Base-by-base conservation (phyloP, 1,140 invertebrate genomes). In the Tetraneura akinire region DNA sequence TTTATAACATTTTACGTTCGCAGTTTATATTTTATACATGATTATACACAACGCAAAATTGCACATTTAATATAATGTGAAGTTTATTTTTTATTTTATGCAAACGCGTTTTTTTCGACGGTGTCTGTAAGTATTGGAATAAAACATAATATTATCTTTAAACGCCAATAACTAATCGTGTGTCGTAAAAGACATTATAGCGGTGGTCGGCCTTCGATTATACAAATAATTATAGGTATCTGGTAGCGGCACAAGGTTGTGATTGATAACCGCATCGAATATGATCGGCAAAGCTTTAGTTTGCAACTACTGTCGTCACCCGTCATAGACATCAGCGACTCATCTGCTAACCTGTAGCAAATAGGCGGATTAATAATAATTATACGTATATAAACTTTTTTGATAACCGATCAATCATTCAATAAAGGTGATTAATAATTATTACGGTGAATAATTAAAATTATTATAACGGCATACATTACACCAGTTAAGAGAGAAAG, bases 361-460 rank as follows among this genome's bases (percentile, higher is more conserved):
- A 26, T 26, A 23, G 26, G 57, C 23, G 23, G 23, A 60, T 26
- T 60, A 60, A 60, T 60, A 60, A 60, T 60, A 60, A 60, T 60
- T 60, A 57, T 57, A n/a, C n/a, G n/a, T n/a, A n/a, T n/a, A n/a
- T n/a, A n/a, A 3, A 18, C 57, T 23, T 60, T 13, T 60, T 13
- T 13, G 57, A 60, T 60, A 60, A 13, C 23, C 57, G 57, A 60
- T 60, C 57, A 29, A 60, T 60, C 57, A 60, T 37, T n/a, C n/a
- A n/a, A n/a, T n/a, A n/a, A n/a, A n/a, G n/a, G n/a, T n/a, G n/a
- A n/a, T n/a, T n/a, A n/a, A n/a, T n/a, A n/a, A n/a, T n/a, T n/a
- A n/a, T n/a, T n/a, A n/a, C n/a, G n/a, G n/a, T n/a, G n/a, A n/a
- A n/a, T n/a, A n/a, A n/a, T n/a, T n/a, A n/a, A n/a, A n/a, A n/a